Evolutionary conservation across 1,140 invertebrate species (phyloP).

Genomic region (Tenebrio molitor): DNA sequence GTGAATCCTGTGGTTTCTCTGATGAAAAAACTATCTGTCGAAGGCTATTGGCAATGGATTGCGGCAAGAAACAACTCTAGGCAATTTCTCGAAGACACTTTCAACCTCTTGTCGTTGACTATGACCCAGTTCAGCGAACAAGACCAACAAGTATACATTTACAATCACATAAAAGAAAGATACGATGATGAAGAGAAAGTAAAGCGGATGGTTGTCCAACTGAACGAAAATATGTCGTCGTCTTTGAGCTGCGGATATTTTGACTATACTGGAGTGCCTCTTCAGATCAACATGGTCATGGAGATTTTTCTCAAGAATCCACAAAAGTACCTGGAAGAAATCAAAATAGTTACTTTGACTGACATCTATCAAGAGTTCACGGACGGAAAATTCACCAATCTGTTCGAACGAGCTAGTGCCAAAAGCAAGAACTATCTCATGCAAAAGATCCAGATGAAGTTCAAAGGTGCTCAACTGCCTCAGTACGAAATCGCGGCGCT

Average conservation of each 20-base stretch:
- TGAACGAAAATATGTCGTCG: not conserved
- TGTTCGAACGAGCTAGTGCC: not conserved
- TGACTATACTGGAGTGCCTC: slow-evolving; percentile 2
- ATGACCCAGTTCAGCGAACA: slow-evolving; percentile 12
- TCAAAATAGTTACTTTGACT: slow-evolving; percentile 12
- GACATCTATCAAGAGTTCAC: slow-evolving; percentile 8
- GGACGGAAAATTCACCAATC: not conserved
- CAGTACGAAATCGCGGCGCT: slow-evolving; percentile 17
- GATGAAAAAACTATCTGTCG: not conserved
- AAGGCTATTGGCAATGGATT: slow-evolving; percentile 3
- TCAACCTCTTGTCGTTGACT: not conserved
- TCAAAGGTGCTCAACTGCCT: not conserved
- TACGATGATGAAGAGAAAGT: slow-evolving; percentile 9
- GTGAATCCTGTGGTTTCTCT: not conserved
- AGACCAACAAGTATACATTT: slow-evolving; percentile 3
- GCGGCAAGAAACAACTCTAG: not conserved
- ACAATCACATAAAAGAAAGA: not conserved
- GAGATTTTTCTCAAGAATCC: slow-evolving; percentile 27
- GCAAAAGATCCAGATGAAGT: slow-evolving; percentile 8
- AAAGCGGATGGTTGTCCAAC: not conserved
- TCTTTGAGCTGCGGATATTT: slow-evolving; percentile 7
- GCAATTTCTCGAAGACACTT: slow-evolving; percentile 6
- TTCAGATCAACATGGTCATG: slow-evolving; percentile 9
- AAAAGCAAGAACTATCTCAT: not conserved
- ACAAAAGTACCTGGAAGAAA: not conserved